These are phyloP conservation scores for Enteromius trimaculatus DNA, from an alignment of 2,797 vertebrate species.

Conservation along the genomic window DNA sequence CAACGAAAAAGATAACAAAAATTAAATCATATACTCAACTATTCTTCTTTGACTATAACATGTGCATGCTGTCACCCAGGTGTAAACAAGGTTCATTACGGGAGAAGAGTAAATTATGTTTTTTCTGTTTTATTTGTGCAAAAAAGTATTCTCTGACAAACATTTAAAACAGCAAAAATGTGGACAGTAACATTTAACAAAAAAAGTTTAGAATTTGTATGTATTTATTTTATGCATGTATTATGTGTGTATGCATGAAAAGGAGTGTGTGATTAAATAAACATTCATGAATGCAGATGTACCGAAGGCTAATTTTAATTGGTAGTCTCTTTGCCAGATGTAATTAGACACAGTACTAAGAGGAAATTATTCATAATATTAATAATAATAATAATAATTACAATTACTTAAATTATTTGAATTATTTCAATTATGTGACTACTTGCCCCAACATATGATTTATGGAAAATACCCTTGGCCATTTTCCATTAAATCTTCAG, in stretches of 20 bases:
- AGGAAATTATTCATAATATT: background rate
- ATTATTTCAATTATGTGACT: background rate
- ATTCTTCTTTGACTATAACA: no score
- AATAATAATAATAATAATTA: background rate
- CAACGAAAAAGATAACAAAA: no score
- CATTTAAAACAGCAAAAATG: background rate
- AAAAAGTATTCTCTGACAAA: no score
- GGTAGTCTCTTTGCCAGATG: background rate
- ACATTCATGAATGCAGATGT: background rate
- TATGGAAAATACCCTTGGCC: background rate
- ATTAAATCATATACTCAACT: no score
- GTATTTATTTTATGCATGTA: background rate
- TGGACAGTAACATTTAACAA: background rate
- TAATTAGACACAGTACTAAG: background rate
- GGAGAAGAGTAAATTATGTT: no score
- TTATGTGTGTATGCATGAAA: background rate
- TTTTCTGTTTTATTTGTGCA: no score
- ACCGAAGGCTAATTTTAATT: background rate
- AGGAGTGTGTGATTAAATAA: background rate
- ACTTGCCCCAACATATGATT: background rate
- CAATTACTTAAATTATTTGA: background rate
- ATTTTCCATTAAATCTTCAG: background rate
- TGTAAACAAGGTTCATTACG: no score
- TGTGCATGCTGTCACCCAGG: no score
- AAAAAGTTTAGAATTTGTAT: background rate